A percentile compares a stretch with the other conserved stretches of the same genome.
Evolutionary conservation across 2,888 invertebrate genomes (phyloP).

Genomic region (Lordiphosa andalusiaca): DNA sequence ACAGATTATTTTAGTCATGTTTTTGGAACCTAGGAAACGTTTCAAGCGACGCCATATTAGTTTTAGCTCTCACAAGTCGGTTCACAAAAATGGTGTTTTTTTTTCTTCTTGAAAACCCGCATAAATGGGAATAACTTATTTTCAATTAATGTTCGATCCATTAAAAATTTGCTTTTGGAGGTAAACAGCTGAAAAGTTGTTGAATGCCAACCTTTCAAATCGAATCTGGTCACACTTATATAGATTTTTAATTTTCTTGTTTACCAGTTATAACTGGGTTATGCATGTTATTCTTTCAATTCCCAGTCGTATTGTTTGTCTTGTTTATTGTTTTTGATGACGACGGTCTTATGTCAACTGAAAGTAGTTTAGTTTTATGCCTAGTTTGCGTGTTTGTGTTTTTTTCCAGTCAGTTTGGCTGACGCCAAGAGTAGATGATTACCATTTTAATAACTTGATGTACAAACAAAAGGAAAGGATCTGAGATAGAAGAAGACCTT

Average conservation of each 20-base stretch:
- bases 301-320: slow-evolving; percentile 28
- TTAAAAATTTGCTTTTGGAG: too few species aligned
- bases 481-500: slow-evolving; percentile 40
- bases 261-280: slow-evolving; percentile 8
- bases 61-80: too few species aligned
- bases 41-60: too few species aligned
- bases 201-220: not conserved
- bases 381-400: slow-evolving; percentile 49
- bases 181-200: too few species aligned
- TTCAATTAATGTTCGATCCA: too few species aligned
- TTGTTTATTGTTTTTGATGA: slow-evolving; percentile 32
- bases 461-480: slow-evolving; percentile 33
- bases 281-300: not conserved
- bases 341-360: slow-evolving; percentile 34
- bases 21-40: too few species aligned
- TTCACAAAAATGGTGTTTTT: too few species aligned
- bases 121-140: too few species aligned
- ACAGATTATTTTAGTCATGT: too few species aligned
- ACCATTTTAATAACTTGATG: slow-evolving; percentile 52
- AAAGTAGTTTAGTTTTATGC: slow-evolving; percentile 43
- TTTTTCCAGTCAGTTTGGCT: slow-evolving; percentile 1
- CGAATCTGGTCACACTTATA: slow-evolving; percentile 3
- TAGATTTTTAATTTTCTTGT: slow-evolving; percentile 1
- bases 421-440: slow-evolving; percentile 44
- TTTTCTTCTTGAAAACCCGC: too few species aligned